Evolutionary conservation across 2,113 vertebrate species (phyloP).

Genomic region (Sardina pilchardus): DNA sequence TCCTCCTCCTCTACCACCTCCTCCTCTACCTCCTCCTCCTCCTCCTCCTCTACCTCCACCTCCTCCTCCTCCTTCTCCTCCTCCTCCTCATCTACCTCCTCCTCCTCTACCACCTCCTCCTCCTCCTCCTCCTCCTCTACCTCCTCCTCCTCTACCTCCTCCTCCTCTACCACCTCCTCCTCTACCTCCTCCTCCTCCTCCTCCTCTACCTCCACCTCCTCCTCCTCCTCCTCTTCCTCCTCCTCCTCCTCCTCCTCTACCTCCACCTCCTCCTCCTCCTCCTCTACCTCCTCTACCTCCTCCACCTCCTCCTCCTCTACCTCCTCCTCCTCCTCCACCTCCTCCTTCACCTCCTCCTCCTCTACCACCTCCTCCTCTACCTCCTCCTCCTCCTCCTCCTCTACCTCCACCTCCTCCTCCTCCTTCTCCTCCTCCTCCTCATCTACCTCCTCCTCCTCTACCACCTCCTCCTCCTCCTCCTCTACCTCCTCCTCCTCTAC

Average conservation of each 20-base stretch:
- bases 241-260: conserved; percentile 15
- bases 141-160: conserved; percentile 12
- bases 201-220: conserved; percentile 9
- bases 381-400: not conserved
- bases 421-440: not conserved
- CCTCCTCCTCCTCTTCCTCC: not conserved
- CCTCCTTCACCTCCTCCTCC: not conserved
- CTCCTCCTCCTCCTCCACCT: conserved; percentile 21
- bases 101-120: too few species aligned
- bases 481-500: conserved; percentile 22
- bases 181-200: not conserved
- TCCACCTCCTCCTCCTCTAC: not conserved
- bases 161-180: not conserved
- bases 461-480: not conserved
- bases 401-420: conserved; percentile 7
- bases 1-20: too few species aligned
- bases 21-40: conserved; percentile 1
- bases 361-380: conserved; percentile 7
- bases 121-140: not conserved
- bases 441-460: conserved; percentile 10
- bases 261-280: not conserved
- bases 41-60: not conserved
- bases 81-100: too few species aligned
- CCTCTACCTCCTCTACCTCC: conserved; percentile 10
- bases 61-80: conserved; percentile 9